Base-by-base conservation (phyloP, 2,888 invertebrate genomes). In the Ctenicera cuprea region DNA sequence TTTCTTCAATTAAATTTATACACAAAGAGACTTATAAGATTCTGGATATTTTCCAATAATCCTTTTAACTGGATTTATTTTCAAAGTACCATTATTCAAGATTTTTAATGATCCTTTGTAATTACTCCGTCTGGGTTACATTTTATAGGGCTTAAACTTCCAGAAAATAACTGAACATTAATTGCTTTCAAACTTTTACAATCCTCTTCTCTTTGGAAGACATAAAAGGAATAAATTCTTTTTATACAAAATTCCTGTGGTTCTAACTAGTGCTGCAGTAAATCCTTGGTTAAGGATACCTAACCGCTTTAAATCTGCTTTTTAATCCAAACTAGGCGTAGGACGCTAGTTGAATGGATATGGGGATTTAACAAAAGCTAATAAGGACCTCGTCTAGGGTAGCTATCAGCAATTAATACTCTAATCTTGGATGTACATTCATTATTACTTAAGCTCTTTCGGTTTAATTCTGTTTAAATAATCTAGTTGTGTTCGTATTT, bases 381-480 rank as follows among this genome's bases (percentile, higher is more conserved):
- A 12, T 50, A 50, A 45, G 22, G 50, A 22, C 22, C 22, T 22
- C 50, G 11, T 50, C 20, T 20, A 20, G 18, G 22, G 18, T 18
- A 22, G 50, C 50, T 22, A 50, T 50, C 50, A 22, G 50, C 50
- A 50, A 50, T 50, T 22, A 50, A 50, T 50, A 22, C 50, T 20
- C 12, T 50, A 50, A 50, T 50, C 50, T 50, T 20, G 2, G 12
- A 0, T n/a, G 41, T 41, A 41, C 14, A 50, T 50, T 22, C 50
- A 22, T 50, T 50, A 50, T 50, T 50, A 50, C 50, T 50, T 22
- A 22, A 50, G 2, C 48, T 12, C 50, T 7, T 3, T 20, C 50
- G 14, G 7, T 14, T n/a, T 20, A 22, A 50, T 22, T 50, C 22
- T 41, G 14, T 41, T 41, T 14, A 41, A 41, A 1, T 41, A 41